Conservation (phyloP, 2,888 invertebrate species). For the Drosophila nigricruria region DNA sequence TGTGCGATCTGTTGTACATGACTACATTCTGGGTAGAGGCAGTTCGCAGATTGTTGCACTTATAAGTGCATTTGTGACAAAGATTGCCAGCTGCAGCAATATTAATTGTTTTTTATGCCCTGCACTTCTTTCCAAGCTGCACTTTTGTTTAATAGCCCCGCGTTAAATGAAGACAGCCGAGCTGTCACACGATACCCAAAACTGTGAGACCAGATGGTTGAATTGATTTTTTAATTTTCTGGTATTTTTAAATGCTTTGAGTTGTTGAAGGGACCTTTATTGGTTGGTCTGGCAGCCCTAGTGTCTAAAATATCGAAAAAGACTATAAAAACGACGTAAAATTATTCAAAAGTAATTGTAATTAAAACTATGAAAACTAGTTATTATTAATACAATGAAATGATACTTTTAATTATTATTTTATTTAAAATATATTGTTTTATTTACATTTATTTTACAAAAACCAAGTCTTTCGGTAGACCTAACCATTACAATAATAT, state of each 20-base stretch:
- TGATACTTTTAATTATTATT: not conserved
- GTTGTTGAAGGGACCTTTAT: not conserved
- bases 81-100: not conserved
- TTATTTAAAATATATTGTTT: not conserved
- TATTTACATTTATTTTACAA: not conserved
- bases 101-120: not conserved
- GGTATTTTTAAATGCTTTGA: conserved; percentile 11
- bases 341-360: not conserved
- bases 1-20: not conserved
- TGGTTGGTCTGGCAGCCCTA: conserved; percentile 9
- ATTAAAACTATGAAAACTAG: not conserved
- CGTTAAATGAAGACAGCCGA: conserved; percentile 17
- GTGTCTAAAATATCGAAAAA: not conserved
- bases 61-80: not conserved
- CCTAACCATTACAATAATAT: not conserved
- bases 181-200: not conserved
- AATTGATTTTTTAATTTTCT: not conserved
- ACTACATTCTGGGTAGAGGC: not conserved
- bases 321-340: not conserved
- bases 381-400: not conserved
- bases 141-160: conserved; percentile 27
- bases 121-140: not conserved
- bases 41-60: not conserved
- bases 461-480: not conserved
- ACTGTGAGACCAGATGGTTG: conserved; percentile 5